These are phyloP conservation scores for Rhyacophila brunnea DNA, from an alignment of 1,140 invertebrate species.

Conservation along the genomic window DNA sequence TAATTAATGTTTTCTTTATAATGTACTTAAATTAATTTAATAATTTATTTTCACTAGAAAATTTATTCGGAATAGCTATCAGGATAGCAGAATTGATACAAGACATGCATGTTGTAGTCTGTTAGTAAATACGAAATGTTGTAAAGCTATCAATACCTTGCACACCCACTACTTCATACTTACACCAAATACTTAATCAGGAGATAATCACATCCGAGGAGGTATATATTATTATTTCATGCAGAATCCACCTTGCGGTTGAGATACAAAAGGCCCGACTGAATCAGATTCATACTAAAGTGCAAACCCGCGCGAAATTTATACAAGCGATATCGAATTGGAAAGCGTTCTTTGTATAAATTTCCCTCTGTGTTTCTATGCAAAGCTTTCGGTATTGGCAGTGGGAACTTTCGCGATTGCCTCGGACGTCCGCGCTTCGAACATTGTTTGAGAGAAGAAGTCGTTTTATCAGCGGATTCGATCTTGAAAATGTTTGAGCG, in stretches of 20 bases:
- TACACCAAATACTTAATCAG: conserved; percentile 17
- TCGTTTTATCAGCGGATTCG: conserved; percentile 19
- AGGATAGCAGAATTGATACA: no score
- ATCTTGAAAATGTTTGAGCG: conserved; percentile 31
- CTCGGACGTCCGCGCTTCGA: background rate
- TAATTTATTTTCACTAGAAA: no score
- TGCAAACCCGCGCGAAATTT: conserved; percentile 4
- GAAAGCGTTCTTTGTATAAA: background rate
- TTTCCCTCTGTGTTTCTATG: background rate
- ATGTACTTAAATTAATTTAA: no score
- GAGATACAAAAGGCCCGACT: conserved; percentile 5
- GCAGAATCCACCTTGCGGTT: conserved; percentile 6
- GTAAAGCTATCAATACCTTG: no score
- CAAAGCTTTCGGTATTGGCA: background rate
- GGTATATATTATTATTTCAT: conserved; percentile 8
- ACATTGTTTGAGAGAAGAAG: conserved; percentile 13
- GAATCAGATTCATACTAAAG: background rate
- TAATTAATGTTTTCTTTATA: no score
- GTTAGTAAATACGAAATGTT: no score
- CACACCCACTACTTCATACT: conserved; percentile 8
- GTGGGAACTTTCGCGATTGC: conserved; percentile 1
- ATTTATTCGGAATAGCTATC: no score
- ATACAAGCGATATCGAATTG: background rate
- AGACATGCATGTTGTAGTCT: no score
- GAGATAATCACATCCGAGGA: conserved; percentile 9